Evolutionary conservation across 2,888 invertebrate species (phyloP).

Genomic region (Fragum whitleyi): DNA sequence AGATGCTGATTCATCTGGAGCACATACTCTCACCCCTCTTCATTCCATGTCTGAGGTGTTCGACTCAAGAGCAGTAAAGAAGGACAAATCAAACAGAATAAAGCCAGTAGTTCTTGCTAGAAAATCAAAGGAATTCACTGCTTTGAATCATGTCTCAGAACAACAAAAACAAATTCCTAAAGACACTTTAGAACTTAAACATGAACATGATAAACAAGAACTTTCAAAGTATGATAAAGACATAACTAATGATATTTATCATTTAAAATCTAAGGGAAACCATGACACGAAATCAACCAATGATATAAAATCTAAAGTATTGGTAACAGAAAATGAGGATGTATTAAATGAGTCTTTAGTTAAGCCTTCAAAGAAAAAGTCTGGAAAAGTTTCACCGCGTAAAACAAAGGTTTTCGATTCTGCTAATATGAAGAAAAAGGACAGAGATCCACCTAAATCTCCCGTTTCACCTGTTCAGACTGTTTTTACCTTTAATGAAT

Average conservation of each 20-base stretch:
- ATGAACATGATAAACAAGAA: constrained; percentile 41
- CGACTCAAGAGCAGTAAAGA: constrained; percentile 57
- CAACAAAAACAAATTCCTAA: constrained; percentile 43
- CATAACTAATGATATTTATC: background rate
- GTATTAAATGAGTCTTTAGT: constrained; percentile 17
- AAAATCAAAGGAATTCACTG: constrained; percentile 24
- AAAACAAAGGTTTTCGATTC: constrained; percentile 72
- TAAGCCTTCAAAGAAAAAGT: constrained; percentile 37
- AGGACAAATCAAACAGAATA: constrained; percentile 28
- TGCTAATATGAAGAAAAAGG: constrained; percentile 53
- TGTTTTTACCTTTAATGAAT: background rate
- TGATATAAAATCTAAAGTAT: background rate
- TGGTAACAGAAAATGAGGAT: constrained; percentile 7
- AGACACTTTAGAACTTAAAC: constrained; percentile 58
- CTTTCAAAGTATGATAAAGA: background rate
- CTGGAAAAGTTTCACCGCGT: constrained; percentile 57
- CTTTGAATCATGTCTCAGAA: constrained; percentile 17
- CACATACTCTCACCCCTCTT: constrained; percentile 32
- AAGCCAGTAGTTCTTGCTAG: constrained; percentile 45
- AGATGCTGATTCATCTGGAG: background rate
- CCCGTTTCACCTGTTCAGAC: constrained; percentile 17
- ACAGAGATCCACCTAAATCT: constrained; percentile 40
- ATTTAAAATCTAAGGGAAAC: background rate
- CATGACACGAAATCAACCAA: background rate
- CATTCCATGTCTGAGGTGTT: constrained; percentile 52